Base-by-base conservation (phyloP, 2,797 vertebrate genomes). In the Meda fulgida region DNA sequence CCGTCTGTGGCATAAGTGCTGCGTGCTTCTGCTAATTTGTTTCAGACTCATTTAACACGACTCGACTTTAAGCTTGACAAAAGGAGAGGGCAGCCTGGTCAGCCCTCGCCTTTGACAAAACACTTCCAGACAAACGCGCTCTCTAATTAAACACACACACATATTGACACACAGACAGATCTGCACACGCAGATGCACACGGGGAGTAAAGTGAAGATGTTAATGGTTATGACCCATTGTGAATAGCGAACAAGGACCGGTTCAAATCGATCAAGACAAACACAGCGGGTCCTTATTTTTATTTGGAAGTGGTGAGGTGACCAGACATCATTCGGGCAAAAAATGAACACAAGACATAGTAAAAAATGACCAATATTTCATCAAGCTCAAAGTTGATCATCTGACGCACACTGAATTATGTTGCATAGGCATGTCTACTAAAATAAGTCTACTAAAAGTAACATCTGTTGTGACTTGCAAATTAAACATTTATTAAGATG, bases 41-140 rank as follows among this genome's bases (percentile, higher is more conserved):
- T 94, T 94, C 94, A 93, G 92, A 92, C 94, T 94, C 93, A 94
- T 94, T 94, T 94, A 94, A 94, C 94, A 92, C 82, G 90, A 88
- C 82, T 84, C 86, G 85, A 89, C 88, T 90, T 88, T 81, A 86
- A 81, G 88, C 76, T 53, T 65, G 80, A 87, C 88, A 89, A 88
- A 87, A 88, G 84, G 36, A 86, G 84, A 88, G 87, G 88, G 85
- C 88, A 88, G 84, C 43, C 58, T 87, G 89, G 73, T 87, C 88
- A 89, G 85, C 84, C 80, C 81, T 83, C 76, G 83, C 70, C 55
- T 84, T 72, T 81, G 88, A 85, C 80, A 84, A 43, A 81, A 88
- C 89, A 87, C 78, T 85, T 86, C 86, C 80, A 83, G 83, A 81
- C 84, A 84, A 87, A 87, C 79, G 73, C 82, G 51, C 60, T 19